Evolutionary conservation across 1,140 invertebrate species (phyloP).

Genomic region (Platyscapa corneri): DNA sequence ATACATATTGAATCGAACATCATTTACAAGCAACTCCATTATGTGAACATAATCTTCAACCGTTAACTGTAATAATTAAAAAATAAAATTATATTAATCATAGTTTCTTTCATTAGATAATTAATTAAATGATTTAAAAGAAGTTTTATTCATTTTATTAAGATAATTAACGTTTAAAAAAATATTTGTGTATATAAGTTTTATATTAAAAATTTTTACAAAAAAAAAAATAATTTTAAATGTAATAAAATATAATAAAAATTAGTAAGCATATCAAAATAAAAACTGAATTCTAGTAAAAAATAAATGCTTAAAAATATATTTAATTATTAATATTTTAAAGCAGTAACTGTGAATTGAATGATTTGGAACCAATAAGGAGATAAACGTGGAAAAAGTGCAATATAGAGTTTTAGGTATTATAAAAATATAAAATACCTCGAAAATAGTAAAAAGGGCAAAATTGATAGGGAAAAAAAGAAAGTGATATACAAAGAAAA

Average conservation of each 20-base stretch:
- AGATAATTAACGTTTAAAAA: not conserved
- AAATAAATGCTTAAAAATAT: conserved; percentile 13
- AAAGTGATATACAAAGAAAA: no score
- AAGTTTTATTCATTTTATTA: not conserved
- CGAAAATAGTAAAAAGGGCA: no score
- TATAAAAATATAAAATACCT: no score
- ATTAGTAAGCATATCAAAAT: not conserved
- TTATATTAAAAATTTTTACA: not conserved
- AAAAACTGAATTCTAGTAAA: conserved; percentile 30
- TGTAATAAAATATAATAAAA: conserved; percentile 20
- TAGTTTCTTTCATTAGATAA: not conserved
- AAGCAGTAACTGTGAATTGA: no score
- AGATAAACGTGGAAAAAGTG: no score
- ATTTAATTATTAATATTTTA: no score
- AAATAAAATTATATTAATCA: not conserved
- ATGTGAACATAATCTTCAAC: conserved; percentile 96
- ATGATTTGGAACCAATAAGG: no score
- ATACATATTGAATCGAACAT: conserved; percentile 92
- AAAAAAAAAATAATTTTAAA: conserved; percentile 20
- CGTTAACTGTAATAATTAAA: conserved; percentile 81
- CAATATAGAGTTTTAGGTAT: no score
- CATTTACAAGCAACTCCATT: conserved; percentile 93
- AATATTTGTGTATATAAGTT: not conserved
- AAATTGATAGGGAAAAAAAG: no score
- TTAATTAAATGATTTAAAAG: not conserved